Base-by-base conservation (phyloP, 2,113 vertebrate species). In the Porphyrio hochstetteri region DNA sequence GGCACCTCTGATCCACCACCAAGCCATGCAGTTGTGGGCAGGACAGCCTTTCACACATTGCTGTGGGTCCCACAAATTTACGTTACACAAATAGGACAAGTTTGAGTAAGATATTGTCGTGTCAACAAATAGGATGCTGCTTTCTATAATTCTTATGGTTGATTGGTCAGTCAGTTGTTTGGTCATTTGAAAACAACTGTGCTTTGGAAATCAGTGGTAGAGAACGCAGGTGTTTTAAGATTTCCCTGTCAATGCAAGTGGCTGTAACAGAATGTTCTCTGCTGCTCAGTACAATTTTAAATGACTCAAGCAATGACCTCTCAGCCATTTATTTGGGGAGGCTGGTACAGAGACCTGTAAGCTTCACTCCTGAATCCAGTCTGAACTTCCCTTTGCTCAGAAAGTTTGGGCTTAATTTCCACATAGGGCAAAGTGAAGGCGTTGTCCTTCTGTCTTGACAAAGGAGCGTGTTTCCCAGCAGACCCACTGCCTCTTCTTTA, bases 1-100 rank as follows among this genome's bases (percentile, higher is more conserved):
- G 3, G 46, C 29, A 33, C 27, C 40, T 36, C 25, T 0, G 0
- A 15, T 55, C 33, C 5, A 0, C 38, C 16, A 48, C 67, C 24
- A 9, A 88, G 38, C 60, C 24, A 3, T 8, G 60, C 19, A 42
- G 40, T 5, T 80, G 35, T 38, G 31, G 21, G 27, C 48, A 56
- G 61, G 67, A 36, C 74, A 79, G 67, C 16, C 31, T 79, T 31
- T 42, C 6, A 11, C 29, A 29, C 21, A 13, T 29, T 1, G 0
- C 48, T 93, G 27, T 5, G 7, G 29, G 16, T 74, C 19, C 31
- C 52, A 56, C 53, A 78, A 5, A 72, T 65, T 56, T 67, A 20
- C 31, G 42, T 31, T 44, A 44, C 40, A 71, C 31, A 67, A 24
- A 57, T 1, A 68, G 40, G 14, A 7, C 52, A 74, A 63, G 33